Evolutionary conservation across 2,113 vertebrate genomes (phyloP), one percentile per base, ranked within the genome.

Genomic region (Paraplagusia blochii): DNA sequence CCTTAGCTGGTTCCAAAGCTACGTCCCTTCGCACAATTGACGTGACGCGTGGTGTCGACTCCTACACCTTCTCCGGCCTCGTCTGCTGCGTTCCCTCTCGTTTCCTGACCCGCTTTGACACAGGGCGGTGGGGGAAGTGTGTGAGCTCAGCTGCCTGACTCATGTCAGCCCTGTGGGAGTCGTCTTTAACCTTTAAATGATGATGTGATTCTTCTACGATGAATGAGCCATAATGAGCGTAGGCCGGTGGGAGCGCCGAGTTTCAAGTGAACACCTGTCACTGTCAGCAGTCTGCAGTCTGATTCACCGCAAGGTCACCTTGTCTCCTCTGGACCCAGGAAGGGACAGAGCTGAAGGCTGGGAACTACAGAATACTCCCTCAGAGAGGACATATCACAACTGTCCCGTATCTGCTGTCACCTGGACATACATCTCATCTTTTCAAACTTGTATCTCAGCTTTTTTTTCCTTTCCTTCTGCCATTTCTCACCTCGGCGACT

Each of bases 211-310:
- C 49, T 50, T 58, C 67, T 36, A 17, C 42, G 62, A 83, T 84
- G 63, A 88, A 81, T 81, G 80, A 88, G 85, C 44, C 66, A 74
- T 79, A 74, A 80, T 65, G 79, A 73, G 69, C 54, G 66, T 29
- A 19, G 43, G 46, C 66, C 35, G 4, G 56, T 53, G 70, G 73
- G 71, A 63, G 54, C 54, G 39, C 22, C n/a, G 52, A 59, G 49
- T 62, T 73, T 72, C 70, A 81, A 78, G 74, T 56, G 72, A 84
- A 77, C 74, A 83, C 83, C 80, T 80, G 81, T 85, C 83, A 78
- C 62, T 63, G 73, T 87, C 81, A 74, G 77, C 68, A 52, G 71
- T 80, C 67, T 63, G 60, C 60, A 35, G 65, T 66, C 53, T 67
- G 66, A 67, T 62, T 65, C 64, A 64, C 42, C 57, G 68, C 66